Evolutionary conservation across 1,140 invertebrate genomes (phyloP).

Genomic region (Drosophila tani): DNA sequence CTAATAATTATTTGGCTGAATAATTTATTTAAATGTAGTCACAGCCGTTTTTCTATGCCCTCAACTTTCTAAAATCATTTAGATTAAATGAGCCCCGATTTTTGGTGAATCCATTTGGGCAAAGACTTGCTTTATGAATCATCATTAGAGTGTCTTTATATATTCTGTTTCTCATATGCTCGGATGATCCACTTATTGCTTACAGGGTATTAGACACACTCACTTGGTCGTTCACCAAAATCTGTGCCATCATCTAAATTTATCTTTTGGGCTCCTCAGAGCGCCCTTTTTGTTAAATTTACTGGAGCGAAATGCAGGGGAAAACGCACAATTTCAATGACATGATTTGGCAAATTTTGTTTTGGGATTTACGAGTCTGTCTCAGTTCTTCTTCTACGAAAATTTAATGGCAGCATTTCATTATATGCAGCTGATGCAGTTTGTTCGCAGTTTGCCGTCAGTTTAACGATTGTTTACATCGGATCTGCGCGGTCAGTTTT

Average conservation of each 20-base stretch:
- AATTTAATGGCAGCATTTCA: conserved; percentile 17
- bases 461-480: conserved; percentile 51
- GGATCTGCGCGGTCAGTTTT: conserved; percentile 31
- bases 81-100: not conserved
- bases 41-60: no score
- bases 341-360: conserved; percentile 42
- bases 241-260: conserved; percentile 74
- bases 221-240: conserved; percentile 34
- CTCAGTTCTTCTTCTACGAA: conserved; percentile 1
- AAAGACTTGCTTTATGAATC: not conserved
- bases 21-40: not conserved
- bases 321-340: conserved; percentile 58
- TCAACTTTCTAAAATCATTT: conserved; percentile 31
- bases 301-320: conserved; percentile 55
- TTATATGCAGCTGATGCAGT: conserved; percentile 17
- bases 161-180: conserved; percentile 16
- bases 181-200: not conserved
- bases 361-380: conserved; percentile 14
- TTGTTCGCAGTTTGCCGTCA: conserved; percentile 11
- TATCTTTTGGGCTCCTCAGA: conserved; percentile 55
- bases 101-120: not conserved
- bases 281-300: conserved; percentile 64
- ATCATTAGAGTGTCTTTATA: conserved; percentile 31
- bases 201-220: conserved; percentile 52
- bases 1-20: not conserved